Conservation (phyloP, 2,797 vertebrate genomes). For the Epinephelus malabaricus region DNA sequence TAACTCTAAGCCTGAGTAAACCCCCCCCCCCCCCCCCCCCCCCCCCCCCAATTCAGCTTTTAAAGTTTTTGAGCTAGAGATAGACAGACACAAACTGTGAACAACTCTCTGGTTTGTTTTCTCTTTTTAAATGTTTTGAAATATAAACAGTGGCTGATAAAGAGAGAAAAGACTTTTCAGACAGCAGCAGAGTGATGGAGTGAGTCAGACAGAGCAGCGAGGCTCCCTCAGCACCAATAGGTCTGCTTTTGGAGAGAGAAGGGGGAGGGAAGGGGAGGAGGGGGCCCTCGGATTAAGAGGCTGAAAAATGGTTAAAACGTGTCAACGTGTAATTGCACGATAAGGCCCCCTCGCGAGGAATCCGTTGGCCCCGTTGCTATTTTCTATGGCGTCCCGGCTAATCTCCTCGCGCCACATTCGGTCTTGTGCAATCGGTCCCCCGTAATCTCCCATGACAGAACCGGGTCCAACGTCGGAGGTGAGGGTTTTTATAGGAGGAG, state of each 20-base stretch:
- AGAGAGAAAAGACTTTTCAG: constrained; percentile 41
- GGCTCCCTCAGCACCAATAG: constrained; percentile 75
- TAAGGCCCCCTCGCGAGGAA: constrained; percentile 99
- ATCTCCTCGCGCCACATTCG: constrained; percentile 98
- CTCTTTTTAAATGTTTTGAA: not conserved
- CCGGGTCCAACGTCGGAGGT: constrained; percentile 95
- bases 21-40: not conserved
- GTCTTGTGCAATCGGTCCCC: constrained; percentile 98
- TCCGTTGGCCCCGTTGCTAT: constrained; percentile 98
- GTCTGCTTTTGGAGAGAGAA: constrained; percentile 91
- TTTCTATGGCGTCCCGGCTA: constrained; percentile 94
- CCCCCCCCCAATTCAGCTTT: not conserved
- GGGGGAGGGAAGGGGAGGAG: constrained; percentile 29
- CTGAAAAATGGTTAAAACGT: constrained; percentile 98
- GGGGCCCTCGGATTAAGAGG: constrained; percentile 95
- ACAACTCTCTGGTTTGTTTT: not conserved
- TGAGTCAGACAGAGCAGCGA: constrained; percentile 57
- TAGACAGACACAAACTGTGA: not conserved
- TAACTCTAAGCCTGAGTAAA: constrained; percentile 3
- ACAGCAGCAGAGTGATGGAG: constrained; percentile 58
- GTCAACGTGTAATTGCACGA: constrained; percentile 99
- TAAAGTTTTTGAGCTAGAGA: constrained; percentile 7
- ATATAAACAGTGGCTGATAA: constrained; percentile 24
- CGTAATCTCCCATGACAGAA: constrained; percentile 98
- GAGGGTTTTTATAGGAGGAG: constrained; percentile 93